A percentile compares a stretch with the other conserved stretches of the same genome.
These are phyloP conservation scores for Notamacropus eugenii DNA, from an alignment of 2,797 vertebrate species.

Conservation along the genomic window DNA sequence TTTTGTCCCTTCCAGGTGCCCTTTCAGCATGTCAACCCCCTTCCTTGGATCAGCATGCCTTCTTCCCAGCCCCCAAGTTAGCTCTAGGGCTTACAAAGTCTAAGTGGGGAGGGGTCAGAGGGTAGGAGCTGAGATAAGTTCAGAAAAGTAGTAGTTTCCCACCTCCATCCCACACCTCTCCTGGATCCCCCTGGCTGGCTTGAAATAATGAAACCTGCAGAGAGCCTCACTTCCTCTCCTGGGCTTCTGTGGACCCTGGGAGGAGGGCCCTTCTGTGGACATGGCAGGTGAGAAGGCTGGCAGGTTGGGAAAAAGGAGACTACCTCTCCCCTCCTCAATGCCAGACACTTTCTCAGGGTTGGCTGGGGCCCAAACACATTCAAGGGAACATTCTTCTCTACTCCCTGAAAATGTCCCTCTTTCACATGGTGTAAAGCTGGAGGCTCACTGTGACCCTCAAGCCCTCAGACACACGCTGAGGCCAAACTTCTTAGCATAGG, in stretches of 20 bases:
- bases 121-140: not conserved
- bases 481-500: not conserved
- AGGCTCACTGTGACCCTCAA: not conserved
- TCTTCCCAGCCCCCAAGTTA: not conserved
- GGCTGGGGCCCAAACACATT: not conserved
- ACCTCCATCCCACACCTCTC: not conserved
- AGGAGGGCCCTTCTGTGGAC: not conserved
- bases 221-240: not conserved
- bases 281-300: not conserved
- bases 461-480: not conserved
- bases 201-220: not conserved
- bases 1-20: not conserved
- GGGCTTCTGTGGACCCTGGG: not conserved
- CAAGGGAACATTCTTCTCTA: not conserved
- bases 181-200: not conserved
- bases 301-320: not conserved
- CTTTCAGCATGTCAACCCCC: not conserved
- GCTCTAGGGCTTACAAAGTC: not conserved
- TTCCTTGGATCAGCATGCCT: not conserved
- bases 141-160: not conserved
- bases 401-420: not conserved
- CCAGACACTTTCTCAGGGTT: not conserved
- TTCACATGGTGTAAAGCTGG: not conserved
- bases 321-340: not conserved
- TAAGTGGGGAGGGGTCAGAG: not conserved